Conservation (phyloP, 2,797 vertebrate genomes). For the Synaphobranchus kaupii region DNA sequence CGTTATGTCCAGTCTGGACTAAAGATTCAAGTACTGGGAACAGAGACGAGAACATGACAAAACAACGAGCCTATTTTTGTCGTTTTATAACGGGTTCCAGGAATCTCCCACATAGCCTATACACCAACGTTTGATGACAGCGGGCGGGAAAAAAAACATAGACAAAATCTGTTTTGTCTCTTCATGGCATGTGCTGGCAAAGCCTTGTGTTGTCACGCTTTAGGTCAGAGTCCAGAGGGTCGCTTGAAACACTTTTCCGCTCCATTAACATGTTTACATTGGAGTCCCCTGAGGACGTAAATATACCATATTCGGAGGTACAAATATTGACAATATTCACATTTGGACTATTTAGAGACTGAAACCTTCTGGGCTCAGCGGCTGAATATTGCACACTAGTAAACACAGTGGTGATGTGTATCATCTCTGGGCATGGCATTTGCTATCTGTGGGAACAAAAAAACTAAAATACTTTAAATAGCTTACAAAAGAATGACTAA, state of each 20-base stretch:
- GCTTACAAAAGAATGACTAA: neutral
- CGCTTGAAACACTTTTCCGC: neutral
- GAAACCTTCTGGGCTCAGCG: neutral
- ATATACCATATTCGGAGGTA: neutral
- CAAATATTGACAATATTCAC: neutral
- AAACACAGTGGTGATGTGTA: neutral
- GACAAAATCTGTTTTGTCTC: neutral
- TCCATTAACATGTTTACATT: neutral
- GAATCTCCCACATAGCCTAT: neutral
- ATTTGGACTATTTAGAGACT: neutral
- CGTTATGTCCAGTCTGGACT: neutral
- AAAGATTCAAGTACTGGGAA: neutral
- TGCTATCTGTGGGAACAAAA: neutral
- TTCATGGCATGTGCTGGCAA: neutral
- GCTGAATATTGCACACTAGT: neutral
- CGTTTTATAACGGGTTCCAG: neutral
- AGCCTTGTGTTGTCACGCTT: neutral
- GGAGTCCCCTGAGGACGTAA: neutral
- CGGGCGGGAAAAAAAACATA: neutral
- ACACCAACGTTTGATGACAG: neutral
- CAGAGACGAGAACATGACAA: neutral
- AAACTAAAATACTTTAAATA: neutral
- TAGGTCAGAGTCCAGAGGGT: neutral
- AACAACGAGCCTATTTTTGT: neutral
- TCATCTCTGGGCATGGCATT: neutral